Conservation (phyloP, 2,888 invertebrate genomes). For the Pardosa pseudoannulata region DNA sequence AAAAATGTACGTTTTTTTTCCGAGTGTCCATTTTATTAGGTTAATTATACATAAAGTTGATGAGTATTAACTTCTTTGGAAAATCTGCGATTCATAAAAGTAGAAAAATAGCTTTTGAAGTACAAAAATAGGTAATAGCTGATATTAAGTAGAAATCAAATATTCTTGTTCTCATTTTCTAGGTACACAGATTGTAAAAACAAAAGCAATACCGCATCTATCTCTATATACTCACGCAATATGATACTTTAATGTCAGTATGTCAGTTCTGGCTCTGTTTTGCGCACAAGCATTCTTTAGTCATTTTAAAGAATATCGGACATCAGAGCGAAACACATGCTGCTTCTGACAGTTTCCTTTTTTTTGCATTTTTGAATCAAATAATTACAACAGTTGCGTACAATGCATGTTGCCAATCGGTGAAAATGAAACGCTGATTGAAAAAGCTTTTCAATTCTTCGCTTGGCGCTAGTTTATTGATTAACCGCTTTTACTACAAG, state of each 20-base stretch:
- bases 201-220: no score
- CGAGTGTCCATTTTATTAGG: no score
- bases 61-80: no score
- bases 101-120: no score
- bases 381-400: neutral
- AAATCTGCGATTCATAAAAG: no score
- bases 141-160: no score
- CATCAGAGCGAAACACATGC: neutral
- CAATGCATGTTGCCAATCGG: neutral
- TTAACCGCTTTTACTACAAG: neutral
- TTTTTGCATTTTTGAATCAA: neutral
- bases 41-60: no score
- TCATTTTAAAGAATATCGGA: neutral
- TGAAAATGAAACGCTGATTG: neutral
- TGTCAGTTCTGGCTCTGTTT: neutral
- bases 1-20: no score
- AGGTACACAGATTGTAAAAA: no score
- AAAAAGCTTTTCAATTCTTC: neutral
- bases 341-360: neutral
- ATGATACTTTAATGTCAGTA: neutral
- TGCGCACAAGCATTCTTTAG: no score
- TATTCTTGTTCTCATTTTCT: no score
- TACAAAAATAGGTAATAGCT: no score
- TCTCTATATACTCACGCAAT: conserved; percentile 7
- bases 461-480: neutral